These are phyloP conservation scores for Drosophila lacicola DNA, from an alignment of 2,888 invertebrate genomes.

Conservation along the genomic window DNA sequence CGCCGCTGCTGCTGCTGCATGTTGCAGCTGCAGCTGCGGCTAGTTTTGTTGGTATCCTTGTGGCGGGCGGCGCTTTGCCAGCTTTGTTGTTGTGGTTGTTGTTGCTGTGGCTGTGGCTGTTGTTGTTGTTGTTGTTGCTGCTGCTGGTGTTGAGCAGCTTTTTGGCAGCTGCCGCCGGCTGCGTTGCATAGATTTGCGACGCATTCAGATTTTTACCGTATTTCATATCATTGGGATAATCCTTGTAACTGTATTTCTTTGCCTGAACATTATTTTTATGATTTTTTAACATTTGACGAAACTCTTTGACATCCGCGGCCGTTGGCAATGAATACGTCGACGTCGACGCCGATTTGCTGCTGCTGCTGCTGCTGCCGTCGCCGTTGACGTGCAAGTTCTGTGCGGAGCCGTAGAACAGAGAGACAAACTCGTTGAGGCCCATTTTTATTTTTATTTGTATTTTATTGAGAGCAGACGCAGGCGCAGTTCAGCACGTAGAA, in stretches of 20 bases:
- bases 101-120: conserved; percentile 32
- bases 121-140: conserved; percentile 32
- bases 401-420: conserved; percentile 84
- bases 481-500: conserved; percentile 41
- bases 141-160: conserved; percentile 54
- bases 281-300: conserved; percentile 83
- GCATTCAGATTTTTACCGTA: conserved; percentile 65
- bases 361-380: conserved; percentile 13
- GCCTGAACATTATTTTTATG: conserved; percentile 82
- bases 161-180: conserved; percentile 42
- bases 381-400: conserved; percentile 75
- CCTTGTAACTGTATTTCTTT: conserved; percentile 80
- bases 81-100: conserved; percentile 24
- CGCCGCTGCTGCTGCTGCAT: conserved; percentile 6
- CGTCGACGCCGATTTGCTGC: conserved; percentile 65
- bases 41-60: conserved; percentile 72
- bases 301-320: conserved; percentile 73
- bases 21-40: conserved; percentile 10
- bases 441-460: conserved; percentile 53
- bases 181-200: conserved; percentile 40
- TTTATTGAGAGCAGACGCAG: conserved; percentile 21
- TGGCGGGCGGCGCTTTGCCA: conserved; percentile 55
- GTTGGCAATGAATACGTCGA: conserved; percentile 72
- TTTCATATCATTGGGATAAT: conserved; percentile 80
- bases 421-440: conserved; percentile 85